Base-by-base conservation (phyloP, 2,113 vertebrate genomes). In the Monopterus albus region DNA sequence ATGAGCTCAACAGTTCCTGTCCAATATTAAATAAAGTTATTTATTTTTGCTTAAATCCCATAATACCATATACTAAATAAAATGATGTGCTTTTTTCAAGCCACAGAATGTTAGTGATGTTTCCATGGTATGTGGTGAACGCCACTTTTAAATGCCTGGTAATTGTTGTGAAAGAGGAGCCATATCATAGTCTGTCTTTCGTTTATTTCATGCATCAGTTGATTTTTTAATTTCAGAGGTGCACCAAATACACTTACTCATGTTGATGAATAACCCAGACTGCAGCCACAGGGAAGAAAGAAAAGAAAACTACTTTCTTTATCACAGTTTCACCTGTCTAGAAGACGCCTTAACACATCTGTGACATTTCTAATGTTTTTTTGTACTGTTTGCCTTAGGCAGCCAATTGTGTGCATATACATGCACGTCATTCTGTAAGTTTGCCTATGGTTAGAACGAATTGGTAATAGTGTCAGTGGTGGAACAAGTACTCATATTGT, bases 131-230 rank as follows among this genome's bases (percentile, higher is more conserved):
- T 69, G 36, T 76, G 68, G 66, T 73, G 50, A 79, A 70, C 60
- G 53, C 33, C 72, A 71, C 56, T 79, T 89, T 89, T 87, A 75
- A 84, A 74, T 69, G 57, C 58, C 47, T 66, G 67, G 46, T 89
- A 86, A 88, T 82, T 78, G 55, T 49, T 55, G 13, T 42, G 67
- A 83, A 73, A 61, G 67, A 68, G 62, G 75, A 78, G 29, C 62
- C 23, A 40, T 39, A 79, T 70, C 76, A 61, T 60, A 40, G 45
- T 50, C 68, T 70, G 47, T 51, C 78, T 86, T 87, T 89, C 88
- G 82, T 89, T 90, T 90, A 90, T 90, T 89, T 91, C 83, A 92
- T 84, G 84, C 89, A 82, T 78, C 78, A 58, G 75, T 84, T 82
- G 65, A 81, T 82, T 80, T 87, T 86, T 86, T 87, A 88, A 90